A percentile compares a stretch with the other conserved stretches of the same genome.
Evolutionary conservation across 2,797 vertebrate genomes (phyloP).

Genomic region (Crocidura indochinensis): DNA sequence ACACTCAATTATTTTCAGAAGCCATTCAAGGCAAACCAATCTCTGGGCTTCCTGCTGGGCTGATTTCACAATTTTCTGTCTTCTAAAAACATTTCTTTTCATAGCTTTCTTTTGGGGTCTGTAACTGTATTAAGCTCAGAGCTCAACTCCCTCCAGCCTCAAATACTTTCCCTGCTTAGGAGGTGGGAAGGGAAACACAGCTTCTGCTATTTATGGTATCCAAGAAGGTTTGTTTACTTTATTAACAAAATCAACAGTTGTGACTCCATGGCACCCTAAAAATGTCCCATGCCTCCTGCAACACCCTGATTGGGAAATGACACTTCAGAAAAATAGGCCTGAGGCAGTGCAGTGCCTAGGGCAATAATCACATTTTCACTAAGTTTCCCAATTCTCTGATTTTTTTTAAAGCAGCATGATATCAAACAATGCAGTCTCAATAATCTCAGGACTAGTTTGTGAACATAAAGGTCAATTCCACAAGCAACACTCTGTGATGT

Average conservation of each 20-base stretch:
- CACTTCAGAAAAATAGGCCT: constrained; percentile 21
- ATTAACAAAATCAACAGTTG: constrained; percentile 75
- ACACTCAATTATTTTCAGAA: constrained; percentile 8
- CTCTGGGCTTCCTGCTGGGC: not conserved
- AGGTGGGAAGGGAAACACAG: constrained; percentile 22
- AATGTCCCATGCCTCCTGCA: constrained; percentile 29
- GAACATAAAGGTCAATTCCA: not conserved
- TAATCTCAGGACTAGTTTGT: not conserved
- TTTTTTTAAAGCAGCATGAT: not conserved
- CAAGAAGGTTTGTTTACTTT: constrained; percentile 70
- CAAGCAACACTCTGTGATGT: not conserved
- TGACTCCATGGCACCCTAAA: constrained; percentile 59
- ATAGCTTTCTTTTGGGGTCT: constrained; percentile 51
- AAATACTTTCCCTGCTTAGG: constrained; percentile 57
- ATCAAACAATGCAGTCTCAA: not conserved
- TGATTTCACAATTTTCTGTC: constrained; percentile 60
- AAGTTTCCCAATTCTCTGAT: not conserved
- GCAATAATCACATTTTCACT: not conserved
- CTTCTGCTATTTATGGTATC: constrained; percentile 70
- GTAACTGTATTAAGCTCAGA: constrained; percentile 55
- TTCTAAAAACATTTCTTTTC: constrained; percentile 41
- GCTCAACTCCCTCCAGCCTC: constrained; percentile 52
- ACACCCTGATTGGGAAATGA: constrained; percentile 31
- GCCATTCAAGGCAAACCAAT: constrained; percentile 5
- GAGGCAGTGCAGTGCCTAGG: not conserved